Conservation (phyloP, 2,888 invertebrate genomes). For the Aphodius sticticus region DNA sequence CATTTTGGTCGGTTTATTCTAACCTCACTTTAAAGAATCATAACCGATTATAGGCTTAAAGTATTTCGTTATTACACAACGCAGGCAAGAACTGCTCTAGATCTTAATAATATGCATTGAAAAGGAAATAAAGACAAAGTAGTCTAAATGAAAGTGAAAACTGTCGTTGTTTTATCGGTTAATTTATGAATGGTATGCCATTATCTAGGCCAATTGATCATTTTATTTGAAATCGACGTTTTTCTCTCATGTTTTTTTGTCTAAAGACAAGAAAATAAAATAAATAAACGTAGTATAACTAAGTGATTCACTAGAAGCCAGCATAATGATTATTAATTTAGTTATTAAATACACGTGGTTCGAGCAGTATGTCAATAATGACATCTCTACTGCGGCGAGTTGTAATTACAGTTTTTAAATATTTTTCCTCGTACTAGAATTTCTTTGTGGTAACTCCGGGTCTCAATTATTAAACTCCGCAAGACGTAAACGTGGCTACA, state of each 20-base stretch:
- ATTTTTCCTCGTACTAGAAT: too few relatives aligned
- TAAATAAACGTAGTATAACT: too few relatives aligned
- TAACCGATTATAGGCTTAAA: background rate
- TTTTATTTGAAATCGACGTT: background rate
- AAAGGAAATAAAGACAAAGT: background rate
- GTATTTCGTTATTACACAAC: background rate
- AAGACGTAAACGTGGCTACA: background rate
- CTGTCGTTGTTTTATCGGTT: background rate
- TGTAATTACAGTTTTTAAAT: too few relatives aligned
- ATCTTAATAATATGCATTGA: background rate
- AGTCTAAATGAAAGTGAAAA: background rate
- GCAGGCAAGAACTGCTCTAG: background rate
- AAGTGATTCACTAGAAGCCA: too few relatives aligned
- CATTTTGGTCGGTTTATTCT: constrained; percentile 27
- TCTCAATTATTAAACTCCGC: too few relatives aligned
- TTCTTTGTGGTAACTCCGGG: too few relatives aligned
- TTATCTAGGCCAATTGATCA: background rate
- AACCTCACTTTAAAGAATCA: background rate
- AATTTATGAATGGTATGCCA: background rate
- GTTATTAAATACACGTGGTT: too few relatives aligned
- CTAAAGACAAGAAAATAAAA: too few relatives aligned
- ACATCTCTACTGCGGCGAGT: too few relatives aligned
- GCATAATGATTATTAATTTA: too few relatives aligned
- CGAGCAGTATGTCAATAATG: too few relatives aligned
- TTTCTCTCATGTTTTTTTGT: background rate